Base-by-base conservation (phyloP, 1,140 invertebrate genomes). In the Carcinoscorpius rotundicauda region DNA sequence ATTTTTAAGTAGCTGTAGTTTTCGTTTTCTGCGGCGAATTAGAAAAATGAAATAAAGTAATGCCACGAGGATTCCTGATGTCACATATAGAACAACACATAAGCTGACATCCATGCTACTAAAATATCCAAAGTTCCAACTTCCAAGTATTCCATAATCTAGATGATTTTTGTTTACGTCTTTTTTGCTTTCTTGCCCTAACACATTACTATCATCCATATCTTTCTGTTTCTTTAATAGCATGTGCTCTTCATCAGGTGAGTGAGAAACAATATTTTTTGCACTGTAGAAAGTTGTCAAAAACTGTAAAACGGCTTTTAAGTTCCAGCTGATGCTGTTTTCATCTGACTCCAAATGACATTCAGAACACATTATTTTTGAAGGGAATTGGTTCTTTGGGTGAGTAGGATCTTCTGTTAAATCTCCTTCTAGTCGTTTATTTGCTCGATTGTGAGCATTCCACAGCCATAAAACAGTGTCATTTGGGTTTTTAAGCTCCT, bases 381-480 rank as follows among this genome's bases (percentile, higher is more conserved):
- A 79, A 2, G 97, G 97, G 77, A 96, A 99, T 73, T 93, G 88
- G 53, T 88, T 81, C 78, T 99, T 99, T 2, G 87, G 91, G 77
- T 88, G 85, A 63, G 81, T 71, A 0, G 94, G 93, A 80, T 99
- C 97, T 77, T 98, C 94, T 8, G 89, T 93, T 4, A 78, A 60
- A 76, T 97, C 91, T 0, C 89, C 87, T 51, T 87, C 81, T 10
- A 98, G 76, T 68, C 95, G 82, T 67, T 86, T 79, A 72, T 99
- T 99, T 0, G 93, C 94, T 76, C 87, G 84, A 78, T 98, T 98
- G 74, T 99, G 95, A 3, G 91, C 87, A 63, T 81, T 81, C 97
- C 97, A 99, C 3, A 99, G 76, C 93, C 94, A 99, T 5, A 98
- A 72, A 1, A 97, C 83, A 29, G 86, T 82, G 59, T 92, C 87